Evolutionary conservation across 2,888 invertebrate species (phyloP), one percentile per base, ranked within the genome.

Genomic region (Megastigmus dorsalis): DNA sequence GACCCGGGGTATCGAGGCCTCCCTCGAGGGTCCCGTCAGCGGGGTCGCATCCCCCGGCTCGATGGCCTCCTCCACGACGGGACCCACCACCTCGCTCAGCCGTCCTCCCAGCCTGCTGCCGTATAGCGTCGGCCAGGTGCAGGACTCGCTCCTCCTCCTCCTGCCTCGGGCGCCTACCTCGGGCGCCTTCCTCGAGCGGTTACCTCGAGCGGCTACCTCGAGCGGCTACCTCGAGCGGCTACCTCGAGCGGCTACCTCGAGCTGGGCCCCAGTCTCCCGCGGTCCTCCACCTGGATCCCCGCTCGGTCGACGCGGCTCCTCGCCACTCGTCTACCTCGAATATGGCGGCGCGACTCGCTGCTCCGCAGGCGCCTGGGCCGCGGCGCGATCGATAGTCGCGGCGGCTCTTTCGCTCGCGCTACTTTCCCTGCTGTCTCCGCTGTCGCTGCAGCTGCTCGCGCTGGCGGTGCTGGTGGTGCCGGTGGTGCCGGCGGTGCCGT

Each of bases 1-100:
- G 63, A 82, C 84, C 68, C 83, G 84, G 77, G 84, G 82, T 77
- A 83, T 82, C 90, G 90, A 89, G 90, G 89, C 89, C 89, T 91
- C 85, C 84, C 85, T 84, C 80, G 84, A 81, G 86, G 87, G 86
- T 85, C 86, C 87, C 87, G 87, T 86, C 88, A 86, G 86, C 86
- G 87, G 83, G 85, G 85, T 87, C 63, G 55, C 88, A 86, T 85
- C 87, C 84, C 85, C 87, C 81, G 87, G 87, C 87, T 86, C 86
- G 74, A 85, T 84, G 85, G 86, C 87, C 86, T 87, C 87, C 87
- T 87, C 88, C 87, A 88, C 88, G 85, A 87, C 88, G 87, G 87
- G 87, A 85, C 87, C 88, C 88, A 88, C 86, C 80, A 87, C 86
- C 79, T 87, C 88, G 82, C 88, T 88, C 85, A 88, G 80, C 83